Evolutionary conservation across 1,140 invertebrate genomes (phyloP), one percentile per base, ranked within the genome.

Genomic region (Drosophila suzukii): DNA sequence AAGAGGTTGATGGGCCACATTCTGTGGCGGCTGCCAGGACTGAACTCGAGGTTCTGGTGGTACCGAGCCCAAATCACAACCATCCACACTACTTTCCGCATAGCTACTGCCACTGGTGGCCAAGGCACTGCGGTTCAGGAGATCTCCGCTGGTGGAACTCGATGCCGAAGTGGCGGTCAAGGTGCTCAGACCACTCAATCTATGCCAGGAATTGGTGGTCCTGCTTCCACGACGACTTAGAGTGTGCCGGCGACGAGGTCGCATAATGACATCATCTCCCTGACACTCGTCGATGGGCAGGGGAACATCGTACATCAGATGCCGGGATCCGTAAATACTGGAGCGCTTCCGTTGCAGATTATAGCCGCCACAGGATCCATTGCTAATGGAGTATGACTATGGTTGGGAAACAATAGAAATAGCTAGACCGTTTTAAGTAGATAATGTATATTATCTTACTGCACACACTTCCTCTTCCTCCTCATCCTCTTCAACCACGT

Each of bases 241-340:
- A 4, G 74, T 53, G 2, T 55, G 50, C 1, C 83, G 67, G 2
- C 88, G 84, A 5, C 90, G 79, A n/a, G 90, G 85, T 5, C 89
- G 72, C 74, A 92, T 72, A 11, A 91, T 82, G 0, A 92, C 85
- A 61, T 89, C 89, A 15, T 92, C 91, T 4, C 75, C 89, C 39
- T 93, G 93, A 72, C 94, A 95, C 73, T 95, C 94, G 59, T 95
- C 95, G 8, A 93, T 94, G 3, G 94, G 94, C 13, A 95, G 82
- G 11, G 94, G 93, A 27, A 95, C 92, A 76, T 95, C 94, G 65
- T 95, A 94, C 17, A 94, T 94, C 43, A 95, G 92, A 76, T 95
- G 94, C 20, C 94, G 92, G 0, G 94, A 95, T 0, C 94, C 93
- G 27, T 93, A 94, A 27, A 94, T 91, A 12, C 92, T 93, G 11